Conservation (phyloP, 1,140 invertebrate species). For the Sinella curviseta region DNA sequence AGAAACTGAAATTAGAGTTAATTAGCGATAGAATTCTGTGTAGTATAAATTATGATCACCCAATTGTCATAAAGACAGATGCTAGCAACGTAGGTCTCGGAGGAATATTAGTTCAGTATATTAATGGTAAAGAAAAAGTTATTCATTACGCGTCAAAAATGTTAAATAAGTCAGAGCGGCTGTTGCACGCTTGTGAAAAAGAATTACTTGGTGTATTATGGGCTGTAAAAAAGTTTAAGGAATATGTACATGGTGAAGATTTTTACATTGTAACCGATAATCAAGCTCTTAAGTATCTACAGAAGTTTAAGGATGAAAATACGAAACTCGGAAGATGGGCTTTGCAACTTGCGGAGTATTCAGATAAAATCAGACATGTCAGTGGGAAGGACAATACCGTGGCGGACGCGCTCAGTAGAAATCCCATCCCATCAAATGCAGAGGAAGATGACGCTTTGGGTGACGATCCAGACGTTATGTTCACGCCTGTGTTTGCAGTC, state of each 20-base stretch:
- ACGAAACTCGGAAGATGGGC: slow-evolving; percentile 44
- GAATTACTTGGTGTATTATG: slow-evolving; percentile 38
- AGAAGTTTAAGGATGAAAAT: slow-evolving; percentile 16
- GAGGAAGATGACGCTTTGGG: slow-evolving; percentile 30
- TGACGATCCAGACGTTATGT: slow-evolving; percentile 20
- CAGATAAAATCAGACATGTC: slow-evolving; percentile 48
- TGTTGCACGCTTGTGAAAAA: slow-evolving; percentile 29
- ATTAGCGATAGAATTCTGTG: neutral
- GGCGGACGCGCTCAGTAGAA: slow-evolving; percentile 39
- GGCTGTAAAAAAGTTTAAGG: slow-evolving; percentile 40
- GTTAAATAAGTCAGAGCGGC: slow-evolving; percentile 31
- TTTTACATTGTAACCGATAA: slow-evolving; percentile 40
- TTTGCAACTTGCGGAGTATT: slow-evolving; percentile 36
- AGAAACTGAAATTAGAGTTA: slow-evolving; percentile 40
- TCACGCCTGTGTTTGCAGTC: neutral
- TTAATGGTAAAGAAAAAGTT: slow-evolving; percentile 29
- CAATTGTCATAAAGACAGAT: slow-evolving; percentile 23
- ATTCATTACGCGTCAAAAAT: slow-evolving; percentile 34
- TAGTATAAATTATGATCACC: neutral
- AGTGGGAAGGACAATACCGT: too few species aligned
- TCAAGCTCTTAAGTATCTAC: slow-evolving; percentile 32
- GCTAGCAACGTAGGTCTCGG: slow-evolving; percentile 31
- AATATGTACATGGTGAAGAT: slow-evolving; percentile 33
- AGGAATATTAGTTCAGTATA: slow-evolving; percentile 24
- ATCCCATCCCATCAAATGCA: slow-evolving; percentile 26